These are phyloP conservation scores for Threskiornis aethiopicus DNA, from an alignment of 2,797 vertebrate species.

Conservation along the genomic window DNA sequence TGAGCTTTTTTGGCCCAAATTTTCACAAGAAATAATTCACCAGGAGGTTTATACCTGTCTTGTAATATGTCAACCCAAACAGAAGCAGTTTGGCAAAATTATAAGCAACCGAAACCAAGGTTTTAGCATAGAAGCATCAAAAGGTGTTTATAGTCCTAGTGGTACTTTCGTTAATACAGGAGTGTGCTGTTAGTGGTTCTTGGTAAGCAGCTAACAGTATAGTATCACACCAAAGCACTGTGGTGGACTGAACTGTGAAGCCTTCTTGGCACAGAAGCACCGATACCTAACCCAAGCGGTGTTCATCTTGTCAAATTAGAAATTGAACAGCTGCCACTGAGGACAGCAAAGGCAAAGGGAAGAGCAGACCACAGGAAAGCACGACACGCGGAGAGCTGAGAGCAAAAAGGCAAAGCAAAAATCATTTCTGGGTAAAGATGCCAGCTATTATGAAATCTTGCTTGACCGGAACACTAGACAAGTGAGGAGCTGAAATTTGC, in stretches of 20 bases:
- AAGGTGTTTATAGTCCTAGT: background rate
- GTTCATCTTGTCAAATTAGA: background rate
- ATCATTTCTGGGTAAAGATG: background rate
- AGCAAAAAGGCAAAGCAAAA: background rate
- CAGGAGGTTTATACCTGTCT: background rate
- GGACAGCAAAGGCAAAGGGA: background rate
- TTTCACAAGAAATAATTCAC: background rate
- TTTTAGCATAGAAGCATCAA: background rate
- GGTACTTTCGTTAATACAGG: background rate
- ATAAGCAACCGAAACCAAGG: background rate
- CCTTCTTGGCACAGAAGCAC: background rate
- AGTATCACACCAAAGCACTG: background rate
- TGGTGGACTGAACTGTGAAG: background rate
- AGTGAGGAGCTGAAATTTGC: background rate
- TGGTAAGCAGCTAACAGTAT: background rate
- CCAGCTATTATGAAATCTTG: background rate
- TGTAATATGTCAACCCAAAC: background rate
- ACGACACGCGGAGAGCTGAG: background rate
- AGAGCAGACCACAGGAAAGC: background rate
- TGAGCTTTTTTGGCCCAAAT: background rate
- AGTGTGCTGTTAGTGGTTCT: background rate
- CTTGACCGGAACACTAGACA: background rate
- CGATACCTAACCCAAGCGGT: fast-evolving
- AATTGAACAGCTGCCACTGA: background rate
- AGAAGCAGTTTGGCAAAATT: background rate